These are phyloP conservation scores for Acleris holmiana DNA, from an alignment of 2,888 invertebrate genomes.

Conservation along the genomic window DNA sequence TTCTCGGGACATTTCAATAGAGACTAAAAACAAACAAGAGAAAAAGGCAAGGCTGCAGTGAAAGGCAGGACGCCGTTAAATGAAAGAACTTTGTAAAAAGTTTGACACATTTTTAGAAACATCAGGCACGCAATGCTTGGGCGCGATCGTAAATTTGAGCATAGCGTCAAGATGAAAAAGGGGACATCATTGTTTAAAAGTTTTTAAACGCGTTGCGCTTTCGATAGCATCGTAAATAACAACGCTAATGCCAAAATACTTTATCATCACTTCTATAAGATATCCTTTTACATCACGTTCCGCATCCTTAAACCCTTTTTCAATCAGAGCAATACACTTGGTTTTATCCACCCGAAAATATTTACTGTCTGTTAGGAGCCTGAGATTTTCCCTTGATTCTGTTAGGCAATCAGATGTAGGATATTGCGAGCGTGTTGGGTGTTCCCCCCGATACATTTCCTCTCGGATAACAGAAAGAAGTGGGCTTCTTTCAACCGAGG, in stretches of 20 bases:
- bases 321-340: conserved; percentile 40
- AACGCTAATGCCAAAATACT: conserved; percentile 52
- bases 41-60: conserved; percentile 74
- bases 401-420: conserved; percentile 75
- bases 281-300: conserved; percentile 26
- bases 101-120: conserved; percentile 85
- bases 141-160: conserved; percentile 77
- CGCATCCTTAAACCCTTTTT: conserved; percentile 36
- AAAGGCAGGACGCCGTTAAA: conserved; percentile 79
- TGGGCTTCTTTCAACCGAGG: conserved; percentile 73
- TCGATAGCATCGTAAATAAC: conserved; percentile 59
- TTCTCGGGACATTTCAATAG: conserved; percentile 77
- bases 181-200: conserved; percentile 81
- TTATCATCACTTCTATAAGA: conserved; percentile 29
- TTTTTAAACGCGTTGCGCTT: conserved; percentile 71
- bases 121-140: conserved; percentile 80
- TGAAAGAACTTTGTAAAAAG: conserved; percentile 83
- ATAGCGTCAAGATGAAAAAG: conserved; percentile 83
- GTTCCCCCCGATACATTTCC: conserved; percentile 77
- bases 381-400: conserved; percentile 66
- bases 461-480: conserved; percentile 78
- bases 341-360: conserved; percentile 45
- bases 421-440: conserved; percentile 63
- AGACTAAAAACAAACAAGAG: conserved; percentile 79
- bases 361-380: conserved; percentile 52